Base-by-base conservation (phyloP, 1,140 invertebrate genomes). In the Grapholita molesta region DNA sequence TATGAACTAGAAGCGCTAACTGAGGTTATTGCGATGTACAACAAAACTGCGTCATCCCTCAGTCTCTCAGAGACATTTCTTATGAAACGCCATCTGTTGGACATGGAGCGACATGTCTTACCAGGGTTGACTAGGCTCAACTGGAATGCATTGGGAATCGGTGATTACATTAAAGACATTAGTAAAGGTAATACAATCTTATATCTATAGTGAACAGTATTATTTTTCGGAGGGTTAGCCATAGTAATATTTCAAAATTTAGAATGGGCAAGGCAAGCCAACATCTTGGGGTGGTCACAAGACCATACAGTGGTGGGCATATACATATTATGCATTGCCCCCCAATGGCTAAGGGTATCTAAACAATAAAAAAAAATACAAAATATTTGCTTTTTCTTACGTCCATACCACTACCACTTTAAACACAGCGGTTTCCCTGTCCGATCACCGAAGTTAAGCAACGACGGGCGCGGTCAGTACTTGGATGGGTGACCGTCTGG, bases 111-210 rank as follows among this genome's bases (percentile, higher is more conserved):
- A 23, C 93, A 95, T 48, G 95, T 98, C 65, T 94, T 96, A 68
- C 96, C 96, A 24, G 97, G 97, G 6, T 84, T 96, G 0, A 95
- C 95, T 5, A 93, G 97, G 28, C 94, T 97, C 28, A 96, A 95
- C 66, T 98, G 97, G 97, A 95, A 95, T 70, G 97, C 96, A 0
- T 90, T 98, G 2, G 95, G 95, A 11, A 97, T 98, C 53, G 91
- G 91, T 33, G 96, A 97, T 65, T 98, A 96, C 61, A 91, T 91
- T 25, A 84, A 80, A 30, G 89, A 91, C 71, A 90, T 91, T 25
- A 89, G 81, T 32, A 91, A 91, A 86, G 85, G 89, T 89, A 69
- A 70, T 53, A 52, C 11, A 38, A 24, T n/a, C 5, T 7, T 38
- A 2, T 23, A 23, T 5, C 35, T 38, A 4, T n/a, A 4, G 6